A percentile compares a stretch with the other conserved stretches of the same genome.
Conservation (phyloP, 92 coral and sea anemone species). For the Porites rus region DNA sequence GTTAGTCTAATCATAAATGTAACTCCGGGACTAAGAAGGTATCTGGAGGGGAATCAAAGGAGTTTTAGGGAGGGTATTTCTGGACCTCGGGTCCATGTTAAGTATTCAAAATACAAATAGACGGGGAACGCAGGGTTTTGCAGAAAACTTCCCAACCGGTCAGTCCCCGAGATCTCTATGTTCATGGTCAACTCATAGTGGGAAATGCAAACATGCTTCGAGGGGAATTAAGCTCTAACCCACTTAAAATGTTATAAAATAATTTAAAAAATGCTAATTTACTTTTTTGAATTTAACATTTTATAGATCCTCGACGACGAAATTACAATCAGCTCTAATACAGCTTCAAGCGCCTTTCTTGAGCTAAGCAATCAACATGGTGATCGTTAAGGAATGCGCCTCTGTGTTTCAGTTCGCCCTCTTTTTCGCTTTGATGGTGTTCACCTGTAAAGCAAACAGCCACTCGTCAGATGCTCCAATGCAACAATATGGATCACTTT, state of each 20-base stretch:
- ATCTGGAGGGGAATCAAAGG: too few relatives aligned
- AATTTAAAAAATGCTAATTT: not conserved
- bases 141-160: not conserved
- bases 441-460: not conserved
- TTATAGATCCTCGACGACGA: slow-evolving; percentile 4
- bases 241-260: not conserved
- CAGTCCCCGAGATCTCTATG: not conserved
- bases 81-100: too few relatives aligned
- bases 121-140: not conserved
- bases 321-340: not conserved
- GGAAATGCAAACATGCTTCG: not conserved
- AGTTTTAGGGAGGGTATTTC: too few relatives aligned
- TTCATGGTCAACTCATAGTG: not conserved
- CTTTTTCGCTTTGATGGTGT: not conserved
- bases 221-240: not conserved
- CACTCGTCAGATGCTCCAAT: not conserved
- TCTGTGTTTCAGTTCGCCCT: not conserved
- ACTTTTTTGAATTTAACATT: not conserved
- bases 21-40: too few relatives aligned
- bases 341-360: not conserved
- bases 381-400: not conserved
- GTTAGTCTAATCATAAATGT: too few relatives aligned
- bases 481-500: not conserved
- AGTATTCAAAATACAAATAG: not conserved
- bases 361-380: not conserved